phyloP scores from a whole-genome alignment of 2,888 invertebrate species.

The Teinopalpus imperialis region DNA sequence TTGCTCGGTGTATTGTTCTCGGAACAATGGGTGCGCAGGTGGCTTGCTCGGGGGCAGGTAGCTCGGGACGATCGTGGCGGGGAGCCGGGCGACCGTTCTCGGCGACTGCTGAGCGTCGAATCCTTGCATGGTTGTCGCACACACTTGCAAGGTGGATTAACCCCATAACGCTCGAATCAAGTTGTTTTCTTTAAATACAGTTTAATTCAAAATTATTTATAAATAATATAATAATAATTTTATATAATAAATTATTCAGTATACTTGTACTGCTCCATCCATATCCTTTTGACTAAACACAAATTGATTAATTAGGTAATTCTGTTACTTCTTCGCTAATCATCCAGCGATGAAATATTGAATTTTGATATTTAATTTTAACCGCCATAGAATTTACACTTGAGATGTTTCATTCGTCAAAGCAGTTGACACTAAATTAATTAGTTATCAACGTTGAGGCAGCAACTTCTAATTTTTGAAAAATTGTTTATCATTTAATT shows the following conservation, averaged over 20 bases:
- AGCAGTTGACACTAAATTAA: slow-evolving; percentile 24
- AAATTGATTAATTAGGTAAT: slow-evolving; percentile 25
- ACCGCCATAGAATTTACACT: slow-evolving; percentile 17
- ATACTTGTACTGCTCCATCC: slow-evolving; percentile 28
- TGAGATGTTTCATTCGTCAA: slow-evolving; percentile 17
- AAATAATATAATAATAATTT: too few species aligned
- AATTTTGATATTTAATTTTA: slow-evolving; percentile 13
- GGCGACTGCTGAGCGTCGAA: too few species aligned
- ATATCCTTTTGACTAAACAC: neutral
- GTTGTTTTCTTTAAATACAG: too few species aligned
- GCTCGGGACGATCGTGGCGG: too few species aligned
- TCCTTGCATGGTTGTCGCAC: too few species aligned
- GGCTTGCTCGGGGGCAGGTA: too few species aligned
- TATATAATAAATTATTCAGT: neutral
- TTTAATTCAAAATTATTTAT: too few species aligned
- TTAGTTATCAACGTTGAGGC: slow-evolving; percentile 18
- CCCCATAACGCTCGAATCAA: too few species aligned
- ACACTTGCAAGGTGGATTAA: too few species aligned
- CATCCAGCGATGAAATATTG: slow-evolving; percentile 8
- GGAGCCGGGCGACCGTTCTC: too few species aligned
- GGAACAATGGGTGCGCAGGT: too few species aligned
- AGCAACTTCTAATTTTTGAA: slow-evolving; percentile 5
- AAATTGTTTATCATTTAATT: slow-evolving; percentile 6
- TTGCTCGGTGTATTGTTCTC: too few species aligned
- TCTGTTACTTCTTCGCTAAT: slow-evolving; percentile 22